A percentile compares a stretch with the other conserved stretches of the same genome.
Evolutionary conservation across 2,113 vertebrate species (phyloP).

Genomic region (Stigmatopora argus): DNA sequence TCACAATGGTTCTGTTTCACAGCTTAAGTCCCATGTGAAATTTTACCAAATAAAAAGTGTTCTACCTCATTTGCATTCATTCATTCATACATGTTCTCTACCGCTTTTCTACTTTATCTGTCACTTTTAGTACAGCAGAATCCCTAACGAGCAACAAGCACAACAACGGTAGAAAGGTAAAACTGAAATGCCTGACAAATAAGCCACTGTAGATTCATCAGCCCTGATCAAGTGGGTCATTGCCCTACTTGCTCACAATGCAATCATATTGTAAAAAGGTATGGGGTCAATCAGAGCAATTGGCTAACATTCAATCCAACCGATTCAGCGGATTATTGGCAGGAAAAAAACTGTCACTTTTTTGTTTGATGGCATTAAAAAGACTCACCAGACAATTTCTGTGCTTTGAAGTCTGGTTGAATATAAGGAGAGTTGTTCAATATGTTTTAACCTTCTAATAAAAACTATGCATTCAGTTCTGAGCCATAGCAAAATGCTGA

Average conservation of each 20-base stretch:
- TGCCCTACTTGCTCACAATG: not conserved
- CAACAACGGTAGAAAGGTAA: not conserved
- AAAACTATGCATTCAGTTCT: not conserved
- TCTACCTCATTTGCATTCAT: too few species aligned
- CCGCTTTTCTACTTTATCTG: too few species aligned
- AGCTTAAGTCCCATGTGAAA: too few species aligned
- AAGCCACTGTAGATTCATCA: not conserved
- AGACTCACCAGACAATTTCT: too few species aligned
- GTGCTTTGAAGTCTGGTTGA: not conserved
- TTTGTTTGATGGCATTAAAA: too few species aligned
- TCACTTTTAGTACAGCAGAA: too few species aligned
- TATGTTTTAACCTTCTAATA: not conserved
- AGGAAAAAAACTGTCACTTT: not conserved
- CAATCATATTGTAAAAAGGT: not conserved
- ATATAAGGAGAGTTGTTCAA: not conserved
- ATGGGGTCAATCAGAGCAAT: too few species aligned
- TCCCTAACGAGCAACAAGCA: too few species aligned
- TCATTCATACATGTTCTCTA: too few species aligned
- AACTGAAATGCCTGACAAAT: not conserved
- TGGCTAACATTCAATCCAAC: not conserved
- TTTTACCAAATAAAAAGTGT: too few species aligned
- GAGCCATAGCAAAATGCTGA: not conserved
- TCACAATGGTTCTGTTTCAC: too few species aligned
- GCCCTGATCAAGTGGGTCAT: not conserved
- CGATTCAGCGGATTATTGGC: not conserved